Conservation (phyloP, 2,888 invertebrate species). For the Poecilus cupreus region DNA sequence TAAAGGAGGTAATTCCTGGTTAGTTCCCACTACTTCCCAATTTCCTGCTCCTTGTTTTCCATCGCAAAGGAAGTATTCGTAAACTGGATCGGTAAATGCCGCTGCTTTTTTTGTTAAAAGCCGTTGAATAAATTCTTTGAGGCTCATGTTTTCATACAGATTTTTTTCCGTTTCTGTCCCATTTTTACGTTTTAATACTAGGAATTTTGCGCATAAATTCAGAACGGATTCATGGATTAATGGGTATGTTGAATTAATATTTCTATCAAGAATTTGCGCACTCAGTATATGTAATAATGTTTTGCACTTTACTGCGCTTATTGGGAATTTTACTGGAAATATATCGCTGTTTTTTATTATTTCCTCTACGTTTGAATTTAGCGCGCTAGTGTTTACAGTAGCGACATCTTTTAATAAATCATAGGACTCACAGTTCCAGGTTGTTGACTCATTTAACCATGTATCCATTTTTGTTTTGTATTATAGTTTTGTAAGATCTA, state of each 20-base stretch:
- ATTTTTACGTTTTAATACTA: conserved; percentile 78
- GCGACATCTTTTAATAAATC: conserved; percentile 24
- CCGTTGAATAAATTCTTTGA: conserved; percentile 76
- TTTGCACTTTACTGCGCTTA: conserved; percentile 68
- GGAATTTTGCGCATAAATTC: conserved; percentile 78
- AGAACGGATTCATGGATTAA: conserved; percentile 81
- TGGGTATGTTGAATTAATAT: conserved; percentile 79
- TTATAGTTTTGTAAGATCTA: too few relatives aligned
- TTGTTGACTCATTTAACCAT: conserved; percentile 48
- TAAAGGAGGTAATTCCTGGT: conserved; percentile 75
- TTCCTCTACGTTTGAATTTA: conserved; percentile 49
- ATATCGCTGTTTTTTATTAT: conserved; percentile 69
- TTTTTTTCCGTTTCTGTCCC: conserved; percentile 75
- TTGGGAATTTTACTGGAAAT: conserved; percentile 72
- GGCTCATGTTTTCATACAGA: conserved; percentile 76
- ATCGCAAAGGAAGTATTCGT: too few relatives aligned
- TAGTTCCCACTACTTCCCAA: conserved; percentile 78
- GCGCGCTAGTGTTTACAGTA: neutral
- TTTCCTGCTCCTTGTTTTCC: conserved; percentile 72
- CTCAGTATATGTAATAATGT: conserved; percentile 62
- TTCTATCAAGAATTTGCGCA: conserved; percentile 67
- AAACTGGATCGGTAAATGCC: conserved; percentile 71
- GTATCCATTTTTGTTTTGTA: neutral
- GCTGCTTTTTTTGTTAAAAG: conserved; percentile 76
- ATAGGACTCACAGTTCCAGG: conserved; percentile 45